Conservation (phyloP, 2,888 invertebrate species). For the Eurytoma adleriae region DNA sequence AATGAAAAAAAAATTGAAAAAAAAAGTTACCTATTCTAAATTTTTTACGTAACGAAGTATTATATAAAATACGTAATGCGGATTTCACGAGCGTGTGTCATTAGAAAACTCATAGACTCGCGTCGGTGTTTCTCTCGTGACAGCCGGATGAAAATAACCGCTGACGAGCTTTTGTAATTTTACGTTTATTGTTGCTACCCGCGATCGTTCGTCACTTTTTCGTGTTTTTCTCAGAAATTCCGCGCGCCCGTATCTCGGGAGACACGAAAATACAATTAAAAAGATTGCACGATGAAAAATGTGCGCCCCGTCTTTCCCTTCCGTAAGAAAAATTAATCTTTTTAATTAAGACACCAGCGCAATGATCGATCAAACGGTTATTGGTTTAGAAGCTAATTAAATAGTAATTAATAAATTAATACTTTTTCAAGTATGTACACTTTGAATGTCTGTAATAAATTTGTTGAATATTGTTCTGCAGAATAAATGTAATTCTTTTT, state of each 20-base stretch:
- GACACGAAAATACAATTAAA: not conserved
- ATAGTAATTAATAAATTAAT: too few species aligned
- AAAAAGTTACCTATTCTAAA: not conserved
- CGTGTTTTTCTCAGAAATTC: constrained; percentile 3
- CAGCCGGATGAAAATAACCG: constrained; percentile 40
- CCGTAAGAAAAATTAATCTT: not conserved
- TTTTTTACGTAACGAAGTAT: not conserved
- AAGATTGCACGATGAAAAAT: not conserved
- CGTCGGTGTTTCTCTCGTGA: not conserved
- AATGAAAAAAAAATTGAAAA: too few species aligned
- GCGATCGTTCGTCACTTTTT: not conserved
- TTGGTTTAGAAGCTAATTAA: too few species aligned
- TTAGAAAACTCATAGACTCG: constrained; percentile 8
- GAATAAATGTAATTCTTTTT: too few species aligned
- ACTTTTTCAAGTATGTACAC: too few species aligned
- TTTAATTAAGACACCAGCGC: not conserved
- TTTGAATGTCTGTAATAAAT: too few species aligned
- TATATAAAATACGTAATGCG: not conserved
- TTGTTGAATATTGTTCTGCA: too few species aligned
- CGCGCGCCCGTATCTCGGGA: not conserved
- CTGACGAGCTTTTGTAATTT: constrained; percentile 33
- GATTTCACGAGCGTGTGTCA: not conserved
- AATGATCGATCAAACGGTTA: too few species aligned
- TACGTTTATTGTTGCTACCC: constrained; percentile 24
- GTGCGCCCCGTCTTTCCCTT: too few species aligned